Evolutionary conservation across 2,113 vertebrate species (phyloP), one percentile per base, ranked within the genome.

Genomic region (Zosterops hypoxanthus): DNA sequence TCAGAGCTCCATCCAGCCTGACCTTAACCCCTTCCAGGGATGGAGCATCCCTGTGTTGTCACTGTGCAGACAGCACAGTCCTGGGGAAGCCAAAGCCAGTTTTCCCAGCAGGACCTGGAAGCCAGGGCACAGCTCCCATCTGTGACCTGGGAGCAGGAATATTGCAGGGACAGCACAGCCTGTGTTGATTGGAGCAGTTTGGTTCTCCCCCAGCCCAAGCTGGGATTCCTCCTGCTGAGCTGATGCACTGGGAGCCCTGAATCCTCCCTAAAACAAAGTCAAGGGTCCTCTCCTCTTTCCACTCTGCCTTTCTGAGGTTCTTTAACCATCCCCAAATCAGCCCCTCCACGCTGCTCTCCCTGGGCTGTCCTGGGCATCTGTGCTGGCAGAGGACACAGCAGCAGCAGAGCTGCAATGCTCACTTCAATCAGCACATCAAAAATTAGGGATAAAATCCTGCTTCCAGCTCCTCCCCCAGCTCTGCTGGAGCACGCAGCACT

Each of bases 321-420:
- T 94, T 95, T 91, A 68, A 92, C 86, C 70, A 89, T 71, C 28
- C 36, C 77, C 79, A 71, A 49, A 75, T 20, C 76, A 71, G 92
- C 36, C 50, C 50, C 50, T 76, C 61, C 81, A 69, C 0, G 2
- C 84, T 78, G 57, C 0, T 8, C 33, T 72, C n/a, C 36, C 77
- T 20, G 64, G 88, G 68, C 68, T 53, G 56, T 59, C 61, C 92
- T 84, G 76, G 36, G 79, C 71, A 72, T 76, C 85, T 82, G 79
- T 31, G 75, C 88, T 56, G 80, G 68, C 76, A 52, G 39, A n/a
- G 36, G 49, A 57, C 86, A 44, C 79, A 31, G 52, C 88, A 26
- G 22, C 88, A 93, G 88, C 66, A 46, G 72, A 83, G 55, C 86
- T 81, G 57, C 16, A 29, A 14, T 36, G 0, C 84, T 60, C 81